Conservation (phyloP, 2,113 vertebrate genomes). For the Sylvilagus bachmani region DNA sequence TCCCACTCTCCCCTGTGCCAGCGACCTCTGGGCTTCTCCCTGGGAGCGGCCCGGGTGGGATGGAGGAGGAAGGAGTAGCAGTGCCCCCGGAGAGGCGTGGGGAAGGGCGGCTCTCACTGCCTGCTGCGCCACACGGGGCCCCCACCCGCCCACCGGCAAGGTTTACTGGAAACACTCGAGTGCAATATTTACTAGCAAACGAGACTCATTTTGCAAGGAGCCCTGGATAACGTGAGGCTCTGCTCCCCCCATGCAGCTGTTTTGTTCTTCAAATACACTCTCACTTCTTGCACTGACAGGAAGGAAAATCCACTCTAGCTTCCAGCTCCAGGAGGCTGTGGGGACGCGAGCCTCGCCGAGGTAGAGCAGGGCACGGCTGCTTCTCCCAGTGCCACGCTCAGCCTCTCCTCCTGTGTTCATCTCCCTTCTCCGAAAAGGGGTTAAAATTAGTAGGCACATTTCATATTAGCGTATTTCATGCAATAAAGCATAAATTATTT, state of each 20-base stretch:
- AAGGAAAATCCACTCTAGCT: conserved; percentile 85
- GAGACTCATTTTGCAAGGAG: conserved; percentile 80
- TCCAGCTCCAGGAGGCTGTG: conserved; percentile 83
- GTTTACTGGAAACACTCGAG: conserved; percentile 63
- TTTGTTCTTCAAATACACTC: conserved; percentile 88
- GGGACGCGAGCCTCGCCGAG: conserved; percentile 83
- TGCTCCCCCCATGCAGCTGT: conserved; percentile 81
- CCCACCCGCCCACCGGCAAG: not conserved
- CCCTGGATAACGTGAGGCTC: conserved; percentile 75
- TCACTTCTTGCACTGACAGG: conserved; percentile 87
- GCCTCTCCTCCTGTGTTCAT: conserved; percentile 85
- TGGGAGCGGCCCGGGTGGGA: no score
- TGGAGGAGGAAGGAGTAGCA: no score
- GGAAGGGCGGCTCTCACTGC: no score
- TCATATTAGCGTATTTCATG: conserved; percentile 99
- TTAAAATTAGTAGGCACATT: conserved; percentile 96
- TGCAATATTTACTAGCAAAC: conserved; percentile 66
- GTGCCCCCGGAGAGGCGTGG: no score
- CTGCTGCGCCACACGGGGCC: no score
- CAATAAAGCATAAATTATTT: conserved; percentile 99
- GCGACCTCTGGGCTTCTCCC: not conserved
- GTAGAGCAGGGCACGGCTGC: conserved; percentile 84
- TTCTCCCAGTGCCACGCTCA: conserved; percentile 86
- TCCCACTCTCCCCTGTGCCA: conserved; percentile 55
- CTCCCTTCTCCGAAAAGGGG: conserved; percentile 90